Base-by-base conservation (phyloP, 2,888 invertebrate genomes). In the Actias luna region DNA sequence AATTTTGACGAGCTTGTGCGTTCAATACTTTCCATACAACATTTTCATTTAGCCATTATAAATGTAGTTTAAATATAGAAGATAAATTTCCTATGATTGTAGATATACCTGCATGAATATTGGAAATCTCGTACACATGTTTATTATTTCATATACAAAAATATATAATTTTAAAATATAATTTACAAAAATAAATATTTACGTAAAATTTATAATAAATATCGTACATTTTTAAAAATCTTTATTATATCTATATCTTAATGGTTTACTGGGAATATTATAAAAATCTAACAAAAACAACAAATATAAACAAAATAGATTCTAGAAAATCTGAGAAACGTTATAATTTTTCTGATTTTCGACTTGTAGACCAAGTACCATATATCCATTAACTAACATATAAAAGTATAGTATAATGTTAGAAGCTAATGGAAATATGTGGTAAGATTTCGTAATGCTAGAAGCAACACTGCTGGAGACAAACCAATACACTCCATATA, bases 341-440 rank as follows among this genome's bases (percentile, higher is more conserved):
- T 25, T 22, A 50, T 50, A 50, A 8, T 12, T 10, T 16, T 39
- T 16, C 36, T 39, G 14, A 8, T 1, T 4, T 50, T 25, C 46
- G 12, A 22, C 25, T 50, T 50, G 10, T 50, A 50, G 16, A 55
- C 29, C 16, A 55, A 3, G 2, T 8, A 55, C 29, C 16, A 29
- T n/a, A 29, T 55, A 69, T 70, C 72, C 70, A 73, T 76, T 75
- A 71, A 69, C 67, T 61, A 61, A 58, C 55, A 61, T 71, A 33
- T 25, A 58, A 58, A 31, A 22, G 58, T 73, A 69, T 68, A 69
- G 68, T 33, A 22, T 35, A 58, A 58, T 35, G 70, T 72, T 67
- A 70, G 77, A 73, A 79, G 78, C 78, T 82, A 83, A 84, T 83
- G 83, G 84, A 82, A 82, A 74, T 78, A 73, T 73, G 74, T 76